Conservation (phyloP, 2,888 invertebrate species). For the Pyrochroa serraticornis region DNA sequence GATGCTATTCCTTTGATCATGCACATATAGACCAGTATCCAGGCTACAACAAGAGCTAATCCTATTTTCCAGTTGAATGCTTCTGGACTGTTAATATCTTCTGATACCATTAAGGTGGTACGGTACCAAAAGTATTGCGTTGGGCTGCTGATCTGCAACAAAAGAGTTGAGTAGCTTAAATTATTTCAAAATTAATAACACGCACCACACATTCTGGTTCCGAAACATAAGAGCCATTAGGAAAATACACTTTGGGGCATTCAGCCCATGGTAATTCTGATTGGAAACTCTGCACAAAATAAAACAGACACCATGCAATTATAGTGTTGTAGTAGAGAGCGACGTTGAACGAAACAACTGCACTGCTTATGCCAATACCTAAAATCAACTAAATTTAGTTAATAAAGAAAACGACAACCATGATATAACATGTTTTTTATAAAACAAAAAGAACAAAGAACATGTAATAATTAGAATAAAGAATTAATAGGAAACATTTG, state of each 20-base stretch:
- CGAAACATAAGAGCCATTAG: constrained; percentile 77
- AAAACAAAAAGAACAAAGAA: not conserved
- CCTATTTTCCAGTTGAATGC: constrained; percentile 93
- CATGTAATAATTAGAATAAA: not conserved
- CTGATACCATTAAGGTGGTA: constrained; percentile 87
- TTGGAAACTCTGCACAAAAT: constrained; percentile 92
- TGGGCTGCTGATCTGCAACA: constrained; percentile 78
- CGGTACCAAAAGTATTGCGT: constrained; percentile 97
- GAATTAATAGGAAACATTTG: not conserved
- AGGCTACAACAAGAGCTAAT: constrained; percentile 83
- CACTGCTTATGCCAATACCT: constrained; percentile 92
- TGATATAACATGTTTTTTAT: no score
- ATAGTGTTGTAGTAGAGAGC: constrained; percentile 97
- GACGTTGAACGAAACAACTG: constrained; percentile 95
- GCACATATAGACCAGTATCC: constrained; percentile 94
- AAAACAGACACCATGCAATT: constrained; percentile 97
- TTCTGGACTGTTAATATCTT: constrained; percentile 84
- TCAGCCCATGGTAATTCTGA: constrained; percentile 90
- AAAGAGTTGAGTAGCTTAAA: not conserved
- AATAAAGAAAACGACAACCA: not conserved
- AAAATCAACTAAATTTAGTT: constrained; percentile 12
- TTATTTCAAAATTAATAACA: constrained; percentile 33
- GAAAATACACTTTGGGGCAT: constrained; percentile 83
- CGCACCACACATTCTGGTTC: constrained; percentile 85
- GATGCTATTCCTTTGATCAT: constrained; percentile 98